Percentiles rank a stretch among this genome's conserved stretches.
Evolutionary conservation across 1,140 invertebrate species (phyloP).

Genomic region (Bombus impatiens): DNA sequence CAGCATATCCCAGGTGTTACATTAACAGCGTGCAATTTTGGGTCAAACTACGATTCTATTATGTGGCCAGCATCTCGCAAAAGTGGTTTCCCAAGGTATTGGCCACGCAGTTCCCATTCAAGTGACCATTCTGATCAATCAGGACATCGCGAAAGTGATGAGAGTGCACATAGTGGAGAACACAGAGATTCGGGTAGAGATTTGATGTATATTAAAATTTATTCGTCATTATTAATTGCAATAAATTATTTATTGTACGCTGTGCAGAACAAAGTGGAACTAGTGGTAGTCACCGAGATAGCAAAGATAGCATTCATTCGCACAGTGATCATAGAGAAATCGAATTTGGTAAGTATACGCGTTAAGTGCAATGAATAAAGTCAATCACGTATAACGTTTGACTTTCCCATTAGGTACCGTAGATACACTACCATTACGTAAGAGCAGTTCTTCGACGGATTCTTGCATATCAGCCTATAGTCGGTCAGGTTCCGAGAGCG

Average conservation of each 20-base stretch:
- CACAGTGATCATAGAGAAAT: slow-evolving; percentile 77
- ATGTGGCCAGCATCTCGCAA: slow-evolving; percentile 76
- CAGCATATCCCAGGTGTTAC: slow-evolving; percentile 81
- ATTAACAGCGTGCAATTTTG: slow-evolving; percentile 79
- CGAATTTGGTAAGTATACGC: slow-evolving; percentile 75
- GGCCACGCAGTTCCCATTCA: slow-evolving; percentile 77
- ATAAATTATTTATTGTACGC: background rate
- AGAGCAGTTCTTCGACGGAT: slow-evolving; percentile 86
- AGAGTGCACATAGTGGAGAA: slow-evolving; percentile 76
- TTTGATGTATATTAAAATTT: slow-evolving; percentile 19
- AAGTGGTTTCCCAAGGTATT: slow-evolving; percentile 73
- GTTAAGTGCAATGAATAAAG: slow-evolving; percentile 66
- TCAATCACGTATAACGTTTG: slow-evolving; percentile 45
- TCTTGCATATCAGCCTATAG: slow-evolving; percentile 85
- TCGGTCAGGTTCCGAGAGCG: slow-evolving; percentile 83
- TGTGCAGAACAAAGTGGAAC: slow-evolving; percentile 77
- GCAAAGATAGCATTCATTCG: slow-evolving; percentile 80
- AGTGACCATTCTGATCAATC: slow-evolving; percentile 80
- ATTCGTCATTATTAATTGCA: background rate
- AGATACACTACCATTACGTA: slow-evolving; percentile 82
- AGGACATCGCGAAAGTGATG: slow-evolving; percentile 78
- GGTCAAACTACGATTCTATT: slow-evolving; percentile 73
- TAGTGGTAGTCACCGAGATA: slow-evolving; percentile 79
- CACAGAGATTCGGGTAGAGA: slow-evolving; percentile 78
- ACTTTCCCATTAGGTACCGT: slow-evolving; percentile 67